Conservation (phyloP, 2,113 vertebrate genomes). For the Myiozetetes cayanensis region DNA sequence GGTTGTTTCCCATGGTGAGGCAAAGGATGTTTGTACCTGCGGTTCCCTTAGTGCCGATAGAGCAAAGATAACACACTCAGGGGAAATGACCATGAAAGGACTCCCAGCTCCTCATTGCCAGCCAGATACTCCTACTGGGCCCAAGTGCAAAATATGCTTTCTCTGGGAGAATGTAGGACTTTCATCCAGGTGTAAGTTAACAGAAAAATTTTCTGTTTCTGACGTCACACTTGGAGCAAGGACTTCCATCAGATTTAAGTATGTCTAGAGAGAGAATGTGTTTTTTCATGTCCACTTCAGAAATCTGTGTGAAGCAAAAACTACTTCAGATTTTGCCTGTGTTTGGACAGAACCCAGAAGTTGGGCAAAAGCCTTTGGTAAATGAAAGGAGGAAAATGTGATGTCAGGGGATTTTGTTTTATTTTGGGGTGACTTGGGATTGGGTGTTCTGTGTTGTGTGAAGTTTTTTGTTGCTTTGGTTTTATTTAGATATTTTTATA, state of each 20-base stretch:
- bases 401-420: background rate
- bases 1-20: background rate
- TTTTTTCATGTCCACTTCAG: background rate
- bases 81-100: background rate
- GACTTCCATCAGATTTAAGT: background rate
- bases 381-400: background rate
- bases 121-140: background rate
- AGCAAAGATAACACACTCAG: background rate
- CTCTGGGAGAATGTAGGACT: background rate
- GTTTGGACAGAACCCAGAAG: background rate
- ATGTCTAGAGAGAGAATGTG: background rate
- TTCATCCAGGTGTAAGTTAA: background rate
- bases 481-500: background rate
- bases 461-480: background rate
- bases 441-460: background rate
- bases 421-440: background rate
- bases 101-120: fast-evolving
- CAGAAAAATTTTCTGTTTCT: background rate
- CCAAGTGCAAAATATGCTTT: background rate
- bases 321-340: background rate
- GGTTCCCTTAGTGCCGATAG: background rate
- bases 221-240: background rate
- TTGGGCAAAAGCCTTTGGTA: background rate
- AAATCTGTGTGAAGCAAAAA: background rate
- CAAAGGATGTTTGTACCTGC: background rate